These are phyloP conservation scores for Acleris literana DNA, from an alignment of 2,888 invertebrate genomes.

Conservation along the genomic window DNA sequence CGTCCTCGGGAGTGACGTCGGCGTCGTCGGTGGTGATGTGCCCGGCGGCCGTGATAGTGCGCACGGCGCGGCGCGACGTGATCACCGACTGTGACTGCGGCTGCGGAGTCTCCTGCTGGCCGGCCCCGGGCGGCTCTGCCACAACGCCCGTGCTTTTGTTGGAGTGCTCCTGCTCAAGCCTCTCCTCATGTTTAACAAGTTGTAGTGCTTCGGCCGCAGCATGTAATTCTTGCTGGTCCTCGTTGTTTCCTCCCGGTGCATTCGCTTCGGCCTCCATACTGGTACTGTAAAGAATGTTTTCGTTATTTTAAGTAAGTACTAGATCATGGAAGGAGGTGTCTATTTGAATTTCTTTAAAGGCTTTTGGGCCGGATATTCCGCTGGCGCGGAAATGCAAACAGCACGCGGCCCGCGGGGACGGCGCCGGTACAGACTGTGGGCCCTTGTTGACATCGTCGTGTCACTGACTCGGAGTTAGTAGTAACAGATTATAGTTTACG, in stretches of 20 bases:
- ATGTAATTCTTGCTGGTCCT: constrained; percentile 52
- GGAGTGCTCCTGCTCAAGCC: constrained; percentile 43
- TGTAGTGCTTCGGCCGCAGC: constrained; percentile 64
- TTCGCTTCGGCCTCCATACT: constrained; percentile 33
- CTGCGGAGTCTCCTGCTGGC: constrained; percentile 56
- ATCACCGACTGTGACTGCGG: constrained; percentile 79
- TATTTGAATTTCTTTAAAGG: constrained; percentile 39
- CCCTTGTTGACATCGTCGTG: constrained; percentile 21
- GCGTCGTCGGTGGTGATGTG: constrained; percentile 76
- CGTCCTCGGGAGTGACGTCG: constrained; percentile 57
- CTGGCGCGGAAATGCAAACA: constrained; percentile 61
- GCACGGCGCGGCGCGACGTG: constrained; percentile 80
- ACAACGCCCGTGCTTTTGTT: constrained; percentile 49
- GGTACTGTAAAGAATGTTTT: constrained; percentile 27
- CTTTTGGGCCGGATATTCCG: constrained; percentile 63
- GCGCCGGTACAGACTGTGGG: constrained; percentile 37
- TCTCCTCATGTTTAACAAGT: constrained; percentile 70
- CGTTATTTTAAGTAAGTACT: constrained; percentile 27
- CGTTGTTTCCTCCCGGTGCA: constrained; percentile 11
- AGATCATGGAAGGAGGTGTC: constrained; percentile 30
- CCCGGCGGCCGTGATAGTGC: constrained; percentile 85
- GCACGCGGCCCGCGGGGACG: constrained; percentile 48
- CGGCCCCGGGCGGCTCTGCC: constrained; percentile 68
- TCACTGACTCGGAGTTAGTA: constrained; percentile 26
- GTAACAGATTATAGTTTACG: not conserved